Evolutionary conservation across 1,140 invertebrate genomes (phyloP).

Genomic region (Melanaphis sacchari): DNA sequence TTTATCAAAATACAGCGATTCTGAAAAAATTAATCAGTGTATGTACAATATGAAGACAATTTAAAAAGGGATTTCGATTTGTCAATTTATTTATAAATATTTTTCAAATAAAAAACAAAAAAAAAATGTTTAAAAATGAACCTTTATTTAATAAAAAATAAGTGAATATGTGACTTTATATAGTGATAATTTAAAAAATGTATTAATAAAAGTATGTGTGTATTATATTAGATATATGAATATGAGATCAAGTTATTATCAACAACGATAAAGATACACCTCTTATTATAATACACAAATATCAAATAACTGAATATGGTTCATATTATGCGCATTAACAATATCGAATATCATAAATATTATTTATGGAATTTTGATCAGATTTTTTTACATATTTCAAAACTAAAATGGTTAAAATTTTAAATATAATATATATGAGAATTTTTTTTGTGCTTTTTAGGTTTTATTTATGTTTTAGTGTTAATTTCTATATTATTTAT

Average conservation of each 20-base stretch:
- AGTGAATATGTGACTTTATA: neutral
- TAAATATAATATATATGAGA: neutral
- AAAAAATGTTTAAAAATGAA: neutral
- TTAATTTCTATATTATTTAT: conserved; percentile 4
- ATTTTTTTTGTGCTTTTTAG: neutral
- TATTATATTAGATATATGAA: no score
- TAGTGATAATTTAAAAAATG: neutral
- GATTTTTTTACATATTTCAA: neutral
- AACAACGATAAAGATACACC: neutral
- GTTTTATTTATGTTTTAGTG: neutral
- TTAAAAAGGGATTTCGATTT: neutral
- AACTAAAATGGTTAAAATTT: neutral
- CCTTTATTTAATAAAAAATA: neutral
- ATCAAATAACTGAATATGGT: neutral
- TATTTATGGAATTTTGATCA: neutral
- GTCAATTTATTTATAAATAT: neutral
- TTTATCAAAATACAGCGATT: neutral
- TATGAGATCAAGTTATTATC: neutral
- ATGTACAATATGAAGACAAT: neutral
- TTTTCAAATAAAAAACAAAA: neutral
- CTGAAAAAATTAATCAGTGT: neutral
- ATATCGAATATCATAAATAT: no score
- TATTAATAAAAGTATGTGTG: neutral
- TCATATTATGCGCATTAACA: neutral
- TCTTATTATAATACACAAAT: neutral